A percentile compares a stretch with the other conserved stretches of the same genome.
Conservation (phyloP, 2,113 vertebrate genomes). For the Pantherophis guttatus region DNA sequence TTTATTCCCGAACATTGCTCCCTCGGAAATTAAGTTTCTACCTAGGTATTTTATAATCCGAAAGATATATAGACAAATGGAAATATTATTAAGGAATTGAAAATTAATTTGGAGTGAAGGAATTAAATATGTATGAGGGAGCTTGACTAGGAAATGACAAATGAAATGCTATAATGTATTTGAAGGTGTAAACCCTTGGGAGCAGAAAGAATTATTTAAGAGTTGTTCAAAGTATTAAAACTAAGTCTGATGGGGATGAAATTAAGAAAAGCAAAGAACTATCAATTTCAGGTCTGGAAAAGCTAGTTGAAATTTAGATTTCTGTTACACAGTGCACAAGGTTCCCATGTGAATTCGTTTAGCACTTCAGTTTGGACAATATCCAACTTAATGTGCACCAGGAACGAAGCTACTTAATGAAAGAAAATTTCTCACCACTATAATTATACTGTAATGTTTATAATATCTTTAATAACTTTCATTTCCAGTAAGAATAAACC, state of each 20-base stretch:
- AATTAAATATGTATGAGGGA: conserved; percentile 33
- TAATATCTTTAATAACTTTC: not conserved
- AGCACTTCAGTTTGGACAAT: conserved; percentile 8
- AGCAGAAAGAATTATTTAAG: conserved; percentile 27
- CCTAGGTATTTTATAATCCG: not conserved
- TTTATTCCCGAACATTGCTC: not conserved
- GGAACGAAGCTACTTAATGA: not conserved
- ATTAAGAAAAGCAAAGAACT: conserved; percentile 29
- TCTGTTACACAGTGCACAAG: not conserved
- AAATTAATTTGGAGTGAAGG: not conserved
- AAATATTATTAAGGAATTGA: conserved; percentile 35
- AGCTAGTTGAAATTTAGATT: conserved; percentile 12
- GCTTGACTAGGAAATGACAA: conserved; percentile 17
- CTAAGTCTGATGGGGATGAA: not conserved
- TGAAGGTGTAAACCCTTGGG: conserved; percentile 16
- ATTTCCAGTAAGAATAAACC: conserved; percentile 14
- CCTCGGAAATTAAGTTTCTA: conserved; percentile 16
- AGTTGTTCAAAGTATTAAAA: conserved; percentile 41
- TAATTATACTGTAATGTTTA: conserved; percentile 15
- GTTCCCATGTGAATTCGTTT: conserved; percentile 19
- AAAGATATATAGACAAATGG: not conserved
- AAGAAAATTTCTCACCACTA: not conserved
- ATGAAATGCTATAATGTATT: not conserved
- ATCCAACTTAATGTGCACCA: not conserved
- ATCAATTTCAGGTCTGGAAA: conserved; percentile 3